These are phyloP conservation scores for Trichechus manatus DNA, from an alignment of 2,113 vertebrate species.

Conservation along the genomic window DNA sequence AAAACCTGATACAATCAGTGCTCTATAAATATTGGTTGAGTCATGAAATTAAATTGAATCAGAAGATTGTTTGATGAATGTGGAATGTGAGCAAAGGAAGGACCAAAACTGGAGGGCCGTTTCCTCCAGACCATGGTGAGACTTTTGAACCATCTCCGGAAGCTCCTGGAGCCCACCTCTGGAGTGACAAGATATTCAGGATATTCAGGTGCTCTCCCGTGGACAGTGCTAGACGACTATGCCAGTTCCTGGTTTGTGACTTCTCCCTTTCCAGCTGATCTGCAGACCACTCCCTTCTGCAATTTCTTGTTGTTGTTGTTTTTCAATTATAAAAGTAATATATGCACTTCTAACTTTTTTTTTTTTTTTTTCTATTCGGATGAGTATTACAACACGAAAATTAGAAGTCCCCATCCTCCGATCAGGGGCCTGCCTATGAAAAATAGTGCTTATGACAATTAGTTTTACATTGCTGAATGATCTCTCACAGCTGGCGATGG, in stretches of 20 bases:
- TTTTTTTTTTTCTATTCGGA: constrained; percentile 2
- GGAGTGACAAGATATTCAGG: not conserved
- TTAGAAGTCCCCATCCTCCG: not conserved
- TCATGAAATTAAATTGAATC: not conserved
- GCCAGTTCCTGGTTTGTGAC: not conserved
- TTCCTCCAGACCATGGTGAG: not conserved
- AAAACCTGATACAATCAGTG: not conserved
- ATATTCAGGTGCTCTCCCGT: accelerated
- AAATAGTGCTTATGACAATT: no score
- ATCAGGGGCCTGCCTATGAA: no score
- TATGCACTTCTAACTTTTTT: not conserved
- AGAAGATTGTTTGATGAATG: not conserved
- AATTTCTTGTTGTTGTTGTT: not conserved
- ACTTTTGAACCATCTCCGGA: not conserved
- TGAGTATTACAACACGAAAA: not conserved
- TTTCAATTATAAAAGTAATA: constrained; percentile 46
- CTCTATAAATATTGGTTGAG: not conserved
- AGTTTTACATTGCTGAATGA: no score
- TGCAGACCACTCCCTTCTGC: not conserved
- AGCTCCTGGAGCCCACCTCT: not conserved
- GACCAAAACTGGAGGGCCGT: not conserved
- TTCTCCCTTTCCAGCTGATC: not conserved
- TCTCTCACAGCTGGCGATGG: no score
- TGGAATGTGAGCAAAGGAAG: not conserved
- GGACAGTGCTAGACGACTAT: not conserved